A percentile compares a stretch with the other conserved stretches of the same genome.
phyloP scores from a whole-genome alignment of 37 sponge, comb jelly and placozoan species.

The Petrosia ficiformis region DNA sequence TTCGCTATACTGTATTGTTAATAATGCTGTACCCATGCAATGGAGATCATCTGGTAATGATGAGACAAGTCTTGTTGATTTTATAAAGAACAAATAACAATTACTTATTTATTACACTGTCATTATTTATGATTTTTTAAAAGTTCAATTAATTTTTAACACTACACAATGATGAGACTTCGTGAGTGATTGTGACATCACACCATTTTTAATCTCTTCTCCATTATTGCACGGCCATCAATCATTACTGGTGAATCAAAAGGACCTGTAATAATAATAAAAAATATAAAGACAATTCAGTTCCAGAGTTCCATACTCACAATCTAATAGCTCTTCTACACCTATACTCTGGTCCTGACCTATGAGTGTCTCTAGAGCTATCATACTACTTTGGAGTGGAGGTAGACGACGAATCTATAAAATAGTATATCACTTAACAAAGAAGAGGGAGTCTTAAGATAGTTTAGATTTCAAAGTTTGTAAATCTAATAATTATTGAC shows the following conservation, averaged over 20 bases:
- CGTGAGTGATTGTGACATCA: neutral
- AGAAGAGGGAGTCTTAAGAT: no score
- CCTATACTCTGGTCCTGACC: neutral
- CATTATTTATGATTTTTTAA: no score
- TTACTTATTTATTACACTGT: no score
- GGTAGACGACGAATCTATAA: constrained; percentile 47
- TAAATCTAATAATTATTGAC: neutral
- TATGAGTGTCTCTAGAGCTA: neutral
- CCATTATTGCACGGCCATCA: constrained; percentile 17
- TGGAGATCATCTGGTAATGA: no score
- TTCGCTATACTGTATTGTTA: no score
- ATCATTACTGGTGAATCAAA: neutral
- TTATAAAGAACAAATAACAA: no score
- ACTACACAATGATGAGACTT: no score
- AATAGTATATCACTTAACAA: neutral
- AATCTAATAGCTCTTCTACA: neutral
- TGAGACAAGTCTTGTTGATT: no score
- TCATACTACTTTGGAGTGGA: constrained; percentile 42
- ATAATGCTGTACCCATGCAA: no score
- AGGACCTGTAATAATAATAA: neutral
- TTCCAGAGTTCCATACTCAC: neutral
- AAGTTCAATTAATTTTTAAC: no score
- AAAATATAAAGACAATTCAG: neutral
- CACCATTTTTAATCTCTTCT: constrained; percentile 4
- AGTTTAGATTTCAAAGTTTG: no score